Percentiles rank a stretch among this genome's conserved stretches.
Conservation (phyloP, 2,888 invertebrate species). For the Drosophila rubida region DNA sequence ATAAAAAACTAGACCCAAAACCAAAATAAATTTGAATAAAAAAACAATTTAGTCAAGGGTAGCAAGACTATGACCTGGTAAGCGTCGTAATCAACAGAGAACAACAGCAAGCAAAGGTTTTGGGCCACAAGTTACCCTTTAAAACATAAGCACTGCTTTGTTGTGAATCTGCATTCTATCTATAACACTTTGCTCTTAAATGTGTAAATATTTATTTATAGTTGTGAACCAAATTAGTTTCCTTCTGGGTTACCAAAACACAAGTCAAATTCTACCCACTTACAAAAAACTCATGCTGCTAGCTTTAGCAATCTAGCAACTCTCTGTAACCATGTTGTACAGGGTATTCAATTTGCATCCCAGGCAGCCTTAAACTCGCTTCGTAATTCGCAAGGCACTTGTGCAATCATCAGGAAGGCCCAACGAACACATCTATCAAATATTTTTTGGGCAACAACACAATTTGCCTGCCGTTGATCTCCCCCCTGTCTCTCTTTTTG, state of each 20-base stretch:
- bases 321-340: not conserved
- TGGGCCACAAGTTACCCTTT: not conserved
- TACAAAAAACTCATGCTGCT: no score
- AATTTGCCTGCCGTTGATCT: slow-evolving; percentile 48
- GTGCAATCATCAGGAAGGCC: slow-evolving; percentile 18
- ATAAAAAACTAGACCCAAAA: slow-evolving; percentile 4
- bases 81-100: slow-evolving; percentile 37
- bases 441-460: slow-evolving; percentile 52
- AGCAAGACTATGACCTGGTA: slow-evolving; percentile 27
- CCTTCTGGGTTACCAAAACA: no score
- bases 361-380: not conserved
- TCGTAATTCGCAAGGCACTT: slow-evolving; percentile 31
- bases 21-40: slow-evolving; percentile 66
- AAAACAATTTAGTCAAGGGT: slow-evolving; percentile 60
- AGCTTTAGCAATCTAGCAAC: not conserved
- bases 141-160: no score
- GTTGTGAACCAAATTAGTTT: no score
- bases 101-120: not conserved
- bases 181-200: no score
- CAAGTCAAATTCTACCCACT: no score
- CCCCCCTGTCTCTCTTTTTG: not conserved
- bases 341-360: slow-evolving; percentile 8
- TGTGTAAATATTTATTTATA: no score
- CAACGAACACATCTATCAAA: slow-evolving; percentile 55
- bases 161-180: no score